phyloP scores from a whole-genome alignment of 2,113 vertebrate genomes.

The Paramormyrops kingsleyae region DNA sequence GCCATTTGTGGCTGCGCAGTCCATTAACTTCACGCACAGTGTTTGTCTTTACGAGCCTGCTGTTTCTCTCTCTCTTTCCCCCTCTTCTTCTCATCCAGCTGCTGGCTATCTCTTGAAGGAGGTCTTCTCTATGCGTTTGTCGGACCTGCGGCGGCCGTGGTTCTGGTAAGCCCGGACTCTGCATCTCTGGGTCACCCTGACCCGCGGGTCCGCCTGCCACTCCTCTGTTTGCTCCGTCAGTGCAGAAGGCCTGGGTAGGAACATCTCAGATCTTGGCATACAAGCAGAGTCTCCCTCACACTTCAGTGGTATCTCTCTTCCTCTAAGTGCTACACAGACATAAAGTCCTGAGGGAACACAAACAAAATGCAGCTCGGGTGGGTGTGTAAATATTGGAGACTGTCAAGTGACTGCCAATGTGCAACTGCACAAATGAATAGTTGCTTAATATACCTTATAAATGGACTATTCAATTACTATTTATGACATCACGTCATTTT shows the following conservation, averaged over 20 bases:
- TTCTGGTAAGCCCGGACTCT: slow-evolving; percentile 73
- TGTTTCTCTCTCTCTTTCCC: slow-evolving; percentile 52
- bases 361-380: not conserved
- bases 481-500: not conserved
- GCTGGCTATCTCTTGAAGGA: slow-evolving; percentile 97
- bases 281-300: not conserved
- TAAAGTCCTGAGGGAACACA: not conserved
- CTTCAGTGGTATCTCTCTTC: not conserved
- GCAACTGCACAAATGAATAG: not conserved
- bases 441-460: not conserved
- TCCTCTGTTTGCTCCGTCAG: not conserved
- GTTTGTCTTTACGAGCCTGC: slow-evolving; percentile 69
- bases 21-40: slow-evolving; percentile 51
- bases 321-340: not conserved
- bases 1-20: slow-evolving; percentile 27
- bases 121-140: slow-evolving; percentile 96
- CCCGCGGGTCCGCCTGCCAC: not conserved
- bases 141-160: slow-evolving; percentile 95
- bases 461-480: not conserved
- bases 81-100: slow-evolving; percentile 62
- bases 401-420: not conserved
- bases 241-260: not conserved
- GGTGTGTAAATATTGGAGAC: not conserved
- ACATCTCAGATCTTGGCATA: not conserved
- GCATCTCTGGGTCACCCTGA: not conserved